Evolutionary conservation across 2,888 invertebrate genomes (phyloP).

Genomic region (Agrotis puta): DNA sequence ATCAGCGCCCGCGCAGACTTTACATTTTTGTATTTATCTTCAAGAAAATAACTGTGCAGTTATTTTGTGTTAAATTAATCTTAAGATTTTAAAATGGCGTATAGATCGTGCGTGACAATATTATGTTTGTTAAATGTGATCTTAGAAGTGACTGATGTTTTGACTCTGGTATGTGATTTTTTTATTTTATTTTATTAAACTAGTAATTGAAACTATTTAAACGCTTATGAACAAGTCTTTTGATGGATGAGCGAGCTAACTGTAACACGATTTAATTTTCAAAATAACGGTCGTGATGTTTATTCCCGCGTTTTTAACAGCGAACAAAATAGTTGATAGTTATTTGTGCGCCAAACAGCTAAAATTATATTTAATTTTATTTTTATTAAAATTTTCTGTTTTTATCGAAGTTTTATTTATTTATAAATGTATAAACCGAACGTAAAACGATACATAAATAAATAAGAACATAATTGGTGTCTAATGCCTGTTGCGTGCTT

Average conservation of each 20-base stretch:
- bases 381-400: too few relatives aligned
- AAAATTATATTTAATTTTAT: too few relatives aligned
- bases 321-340: too few relatives aligned
- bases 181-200: not conserved
- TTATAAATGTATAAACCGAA: not conserved
- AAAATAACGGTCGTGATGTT: constrained; percentile 2
- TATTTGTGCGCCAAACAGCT: too few relatives aligned
- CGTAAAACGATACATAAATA: too few relatives aligned
- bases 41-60: constrained; percentile 27
- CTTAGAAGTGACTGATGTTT: constrained; percentile 77
- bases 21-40: constrained; percentile 30
- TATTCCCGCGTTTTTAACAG: not conserved
- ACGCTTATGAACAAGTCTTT: not conserved
- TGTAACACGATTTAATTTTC: not conserved
- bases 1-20: constrained; percentile 48
- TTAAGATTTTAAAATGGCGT: constrained; percentile 53
- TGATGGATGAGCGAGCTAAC: not conserved
- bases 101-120: constrained; percentile 72
- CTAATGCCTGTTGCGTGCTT: constrained; percentile 7
- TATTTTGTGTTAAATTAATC: constrained; percentile 44
- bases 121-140: constrained; percentile 77
- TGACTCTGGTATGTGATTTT: constrained; percentile 76
- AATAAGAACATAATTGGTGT: not conserved
- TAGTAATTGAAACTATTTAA: not conserved
- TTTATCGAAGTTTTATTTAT: not conserved